Evolutionary conservation across 2,888 invertebrate genomes (phyloP).

Genomic region (Diarsia brunnea): DNA sequence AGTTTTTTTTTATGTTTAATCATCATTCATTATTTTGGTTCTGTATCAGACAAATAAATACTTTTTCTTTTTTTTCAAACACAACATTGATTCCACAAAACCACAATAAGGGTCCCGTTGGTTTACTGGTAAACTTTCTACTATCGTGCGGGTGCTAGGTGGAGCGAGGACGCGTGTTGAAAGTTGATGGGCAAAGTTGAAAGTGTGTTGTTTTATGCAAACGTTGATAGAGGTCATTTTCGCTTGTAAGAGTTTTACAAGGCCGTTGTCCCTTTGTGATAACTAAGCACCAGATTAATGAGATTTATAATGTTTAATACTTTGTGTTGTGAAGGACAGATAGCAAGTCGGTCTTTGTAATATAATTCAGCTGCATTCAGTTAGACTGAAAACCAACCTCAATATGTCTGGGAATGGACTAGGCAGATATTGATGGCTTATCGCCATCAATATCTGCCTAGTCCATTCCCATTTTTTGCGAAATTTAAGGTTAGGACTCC

Average conservation of each 20-base stretch:
- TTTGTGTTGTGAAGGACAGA: neutral
- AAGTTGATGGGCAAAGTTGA: slow-evolving; percentile 50
- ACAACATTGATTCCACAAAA: no score
- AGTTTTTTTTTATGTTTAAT: no score
- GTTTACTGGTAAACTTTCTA: neutral
- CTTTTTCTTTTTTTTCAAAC: no score
- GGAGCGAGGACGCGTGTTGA: slow-evolving; percentile 44
- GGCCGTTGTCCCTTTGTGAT: slow-evolving; percentile 6
- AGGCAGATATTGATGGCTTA: no score
- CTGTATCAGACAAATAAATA: no score
- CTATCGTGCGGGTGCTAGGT: slow-evolving; percentile 30
- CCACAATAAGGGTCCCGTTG: neutral
- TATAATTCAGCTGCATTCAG: no score
- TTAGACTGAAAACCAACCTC: no score
- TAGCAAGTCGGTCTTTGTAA: neutral
- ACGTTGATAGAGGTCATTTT: slow-evolving; percentile 37
- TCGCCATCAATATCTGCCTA: no score
- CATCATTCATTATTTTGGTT: no score
- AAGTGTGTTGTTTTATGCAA: slow-evolving; percentile 57
- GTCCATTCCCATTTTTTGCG: no score
- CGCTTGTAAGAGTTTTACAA: slow-evolving; percentile 16
- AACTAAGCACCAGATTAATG: neutral
- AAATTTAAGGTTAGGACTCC: no score
- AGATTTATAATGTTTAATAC: neutral
- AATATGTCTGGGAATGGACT: no score